These are phyloP conservation scores for Monopterus albus DNA, from an alignment of 2,113 vertebrate genomes.

Conservation along the genomic window DNA sequence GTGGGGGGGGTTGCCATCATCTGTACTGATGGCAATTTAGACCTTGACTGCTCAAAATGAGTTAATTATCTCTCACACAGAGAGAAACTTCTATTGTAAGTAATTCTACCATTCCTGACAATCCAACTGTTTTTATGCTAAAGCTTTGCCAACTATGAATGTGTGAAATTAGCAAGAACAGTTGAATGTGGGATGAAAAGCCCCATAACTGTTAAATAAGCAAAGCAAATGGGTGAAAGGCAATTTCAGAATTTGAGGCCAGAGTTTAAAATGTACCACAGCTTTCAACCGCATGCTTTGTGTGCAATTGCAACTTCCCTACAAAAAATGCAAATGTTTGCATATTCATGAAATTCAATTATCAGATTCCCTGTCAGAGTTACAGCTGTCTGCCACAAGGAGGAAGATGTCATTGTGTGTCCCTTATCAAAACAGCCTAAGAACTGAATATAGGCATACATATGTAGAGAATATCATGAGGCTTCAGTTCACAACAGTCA, in stretches of 20 bases:
- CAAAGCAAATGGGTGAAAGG: background rate
- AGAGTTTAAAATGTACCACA: slow-evolving; percentile 7
- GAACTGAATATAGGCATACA: too few relatives aligned
- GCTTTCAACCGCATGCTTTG: slow-evolving; percentile 7
- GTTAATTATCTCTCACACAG: slow-evolving; percentile 74
- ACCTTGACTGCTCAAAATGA: slow-evolving; percentile 61
- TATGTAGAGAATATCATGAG: too few relatives aligned
- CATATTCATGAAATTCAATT: slow-evolving; percentile 8
- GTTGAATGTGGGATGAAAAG: slow-evolving; percentile 26
- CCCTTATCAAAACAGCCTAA: too few relatives aligned
- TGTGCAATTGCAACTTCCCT: slow-evolving; percentile 10
- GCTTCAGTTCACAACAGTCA: slow-evolving; percentile 24
- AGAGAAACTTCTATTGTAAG: slow-evolving; percentile 64
- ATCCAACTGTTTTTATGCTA: slow-evolving; percentile 56
- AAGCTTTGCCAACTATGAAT: slow-evolving; percentile 59
- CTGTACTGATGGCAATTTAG: slow-evolving; percentile 59
- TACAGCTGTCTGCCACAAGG: background rate
- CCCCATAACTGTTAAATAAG: slow-evolving; percentile 25
- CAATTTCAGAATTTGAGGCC: slow-evolving; percentile 20
- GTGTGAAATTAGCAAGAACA: slow-evolving; percentile 61
- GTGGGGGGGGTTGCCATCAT: slow-evolving; percentile 41
- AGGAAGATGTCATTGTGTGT: background rate
- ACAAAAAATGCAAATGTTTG: background rate
- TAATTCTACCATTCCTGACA: slow-evolving; percentile 61
- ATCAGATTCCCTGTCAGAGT: slow-evolving; percentile 2